phyloP scores from a whole-genome alignment of 2,113 vertebrate genomes.

The Tautogolabrus adspersus region DNA sequence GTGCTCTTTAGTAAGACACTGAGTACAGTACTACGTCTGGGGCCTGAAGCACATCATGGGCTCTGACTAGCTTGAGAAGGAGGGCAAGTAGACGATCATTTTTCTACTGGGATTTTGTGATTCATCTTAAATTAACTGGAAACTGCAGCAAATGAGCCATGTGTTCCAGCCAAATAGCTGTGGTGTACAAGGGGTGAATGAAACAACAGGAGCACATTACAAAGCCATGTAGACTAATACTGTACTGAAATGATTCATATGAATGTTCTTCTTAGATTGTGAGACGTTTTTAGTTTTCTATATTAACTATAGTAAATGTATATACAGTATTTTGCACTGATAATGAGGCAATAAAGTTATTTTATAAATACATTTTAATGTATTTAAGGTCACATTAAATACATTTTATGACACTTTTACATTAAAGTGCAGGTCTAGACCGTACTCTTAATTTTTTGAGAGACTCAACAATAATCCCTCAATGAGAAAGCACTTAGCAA shows the following conservation, averaged over 20 bases:
- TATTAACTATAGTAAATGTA: too few relatives aligned
- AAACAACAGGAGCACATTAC: background rate
- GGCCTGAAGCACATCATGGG: slow-evolving; percentile 32
- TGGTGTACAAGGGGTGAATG: background rate
- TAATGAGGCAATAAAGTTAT: too few relatives aligned
- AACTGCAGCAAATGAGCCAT: slow-evolving; percentile 34
- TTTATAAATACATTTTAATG: too few relatives aligned
- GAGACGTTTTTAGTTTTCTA: background rate
- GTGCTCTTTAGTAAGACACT: slow-evolving; percentile 25
- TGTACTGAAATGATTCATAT: background rate
- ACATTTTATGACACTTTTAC: too few relatives aligned
- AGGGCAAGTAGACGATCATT: slow-evolving; percentile 3
- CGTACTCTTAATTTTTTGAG: too few relatives aligned
- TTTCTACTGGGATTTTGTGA: slow-evolving; percentile 20
- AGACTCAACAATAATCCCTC: too few relatives aligned
- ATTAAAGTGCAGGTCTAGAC: too few relatives aligned
- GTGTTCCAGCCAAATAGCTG: background rate
- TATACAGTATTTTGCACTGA: too few relatives aligned
- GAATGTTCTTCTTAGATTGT: background rate
- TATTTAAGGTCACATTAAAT: too few relatives aligned
- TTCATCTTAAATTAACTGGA: slow-evolving; percentile 35
- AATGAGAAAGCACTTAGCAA: too few relatives aligned
- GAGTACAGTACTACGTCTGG: background rate
- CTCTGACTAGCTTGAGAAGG: slow-evolving; percentile 24
- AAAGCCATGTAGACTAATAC: background rate